phyloP scores from a whole-genome alignment of 2,113 vertebrate species.

The Herpailurus yagouaroundi region DNA sequence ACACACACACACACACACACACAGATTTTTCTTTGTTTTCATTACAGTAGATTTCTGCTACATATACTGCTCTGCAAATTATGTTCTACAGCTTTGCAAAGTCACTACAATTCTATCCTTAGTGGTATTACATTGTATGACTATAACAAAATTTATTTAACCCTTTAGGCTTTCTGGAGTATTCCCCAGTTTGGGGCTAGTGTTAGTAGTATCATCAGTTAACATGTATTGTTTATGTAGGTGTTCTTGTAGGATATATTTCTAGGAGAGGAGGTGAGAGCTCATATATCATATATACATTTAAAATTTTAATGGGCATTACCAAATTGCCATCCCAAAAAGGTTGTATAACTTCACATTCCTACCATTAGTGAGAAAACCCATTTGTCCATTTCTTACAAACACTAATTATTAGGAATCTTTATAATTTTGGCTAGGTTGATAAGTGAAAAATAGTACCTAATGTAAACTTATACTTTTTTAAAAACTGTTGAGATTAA shows the following conservation, averaged over 20 bases:
- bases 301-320: slow-evolving; percentile 38
- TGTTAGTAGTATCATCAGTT: background rate
- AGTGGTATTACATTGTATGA: background rate
- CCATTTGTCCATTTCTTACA: background rate
- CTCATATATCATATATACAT: background rate
- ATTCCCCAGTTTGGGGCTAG: background rate
- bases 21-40: background rate
- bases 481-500: background rate
- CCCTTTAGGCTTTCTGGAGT: background rate
- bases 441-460: slow-evolving; percentile 1
- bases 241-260: background rate
- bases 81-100: background rate
- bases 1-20: background rate
- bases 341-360: background rate
- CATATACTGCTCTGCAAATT: background rate
- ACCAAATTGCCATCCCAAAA: background rate
- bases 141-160: slow-evolving; percentile 12
- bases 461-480: background rate
- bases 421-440: slow-evolving; percentile 32
- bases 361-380: background rate
- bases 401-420: background rate
- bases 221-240: background rate
- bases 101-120: background rate
- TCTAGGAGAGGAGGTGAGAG: slow-evolving; percentile 1
- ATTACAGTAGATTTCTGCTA: background rate